phyloP scores from a whole-genome alignment of 30 jellyfish, hydroid and myxozoan genomes.

The Pelagia noctiluca region DNA sequence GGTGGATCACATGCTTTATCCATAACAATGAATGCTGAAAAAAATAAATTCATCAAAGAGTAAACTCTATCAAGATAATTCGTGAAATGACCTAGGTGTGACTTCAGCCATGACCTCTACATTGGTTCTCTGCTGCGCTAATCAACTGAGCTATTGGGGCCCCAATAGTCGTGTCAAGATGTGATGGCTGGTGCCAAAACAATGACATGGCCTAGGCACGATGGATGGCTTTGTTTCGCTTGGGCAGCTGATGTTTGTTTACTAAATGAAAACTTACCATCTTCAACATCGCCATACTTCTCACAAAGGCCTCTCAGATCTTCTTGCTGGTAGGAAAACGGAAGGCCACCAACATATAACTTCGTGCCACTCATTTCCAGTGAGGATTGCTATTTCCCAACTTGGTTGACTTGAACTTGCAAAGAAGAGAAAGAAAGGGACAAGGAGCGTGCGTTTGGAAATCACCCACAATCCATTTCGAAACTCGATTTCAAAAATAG shows the following conservation, averaged over 20 bases:
- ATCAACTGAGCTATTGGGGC: too few relatives aligned
- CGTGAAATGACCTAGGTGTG: too few relatives aligned
- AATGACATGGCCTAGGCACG: not conserved
- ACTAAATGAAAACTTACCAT: constrained; percentile 59
- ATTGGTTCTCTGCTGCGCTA: too few relatives aligned
- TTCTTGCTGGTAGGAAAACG: constrained; percentile 54
- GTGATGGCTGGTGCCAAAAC: not conserved
- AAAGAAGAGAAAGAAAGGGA: not conserved
- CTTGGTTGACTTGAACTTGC: not conserved
- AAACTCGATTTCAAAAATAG: too few relatives aligned
- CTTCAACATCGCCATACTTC: constrained; percentile 55
- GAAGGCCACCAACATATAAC: constrained; percentile 62
- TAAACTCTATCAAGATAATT: too few relatives aligned
- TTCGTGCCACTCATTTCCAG: constrained; percentile 18
- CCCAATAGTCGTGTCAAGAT: too few relatives aligned
- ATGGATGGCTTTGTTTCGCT: too few relatives aligned
- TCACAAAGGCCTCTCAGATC: constrained; percentile 53
- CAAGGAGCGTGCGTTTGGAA: not conserved
- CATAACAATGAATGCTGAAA: constrained; percentile 54
- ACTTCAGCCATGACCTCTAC: too few relatives aligned
- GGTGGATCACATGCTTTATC: constrained; percentile 47
- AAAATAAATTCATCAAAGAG: too few relatives aligned
- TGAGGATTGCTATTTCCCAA: not conserved
- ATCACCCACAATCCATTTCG: not conserved
- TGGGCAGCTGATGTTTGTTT: too few relatives aligned